Evolutionary conservation across 2,113 vertebrate species (phyloP).

Genomic region (Mormyrus iriodes): DNA sequence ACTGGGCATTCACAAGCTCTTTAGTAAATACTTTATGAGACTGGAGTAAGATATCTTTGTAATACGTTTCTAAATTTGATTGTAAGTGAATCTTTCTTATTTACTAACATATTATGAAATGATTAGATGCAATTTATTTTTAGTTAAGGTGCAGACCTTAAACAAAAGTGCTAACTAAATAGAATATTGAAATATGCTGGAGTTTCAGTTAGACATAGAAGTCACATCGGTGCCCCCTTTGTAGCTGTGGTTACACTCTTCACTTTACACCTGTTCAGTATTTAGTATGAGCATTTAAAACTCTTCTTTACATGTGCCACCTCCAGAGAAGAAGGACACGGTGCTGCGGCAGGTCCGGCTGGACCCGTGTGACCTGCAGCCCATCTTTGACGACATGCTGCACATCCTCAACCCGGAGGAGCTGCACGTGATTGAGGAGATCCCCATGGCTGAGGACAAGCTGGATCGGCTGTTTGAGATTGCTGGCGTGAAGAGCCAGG

Average conservation of each 20-base stretch:
- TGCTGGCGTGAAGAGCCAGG: constrained; percentile 91
- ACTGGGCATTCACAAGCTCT: background rate
- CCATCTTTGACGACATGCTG: constrained; percentile 95
- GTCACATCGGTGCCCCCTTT: background rate
- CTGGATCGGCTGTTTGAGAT: constrained; percentile 93
- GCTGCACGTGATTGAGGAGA: constrained; percentile 83
- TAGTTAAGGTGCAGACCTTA: background rate
- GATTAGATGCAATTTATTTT: too few relatives aligned
- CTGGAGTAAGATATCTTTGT: background rate
- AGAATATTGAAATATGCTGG: background rate
- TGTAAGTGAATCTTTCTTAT: background rate
- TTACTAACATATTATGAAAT: background rate
- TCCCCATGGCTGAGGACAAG: constrained; percentile 85
- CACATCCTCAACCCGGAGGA: constrained; percentile 93
- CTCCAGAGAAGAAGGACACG: constrained; percentile 94
- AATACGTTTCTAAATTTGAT: background rate
- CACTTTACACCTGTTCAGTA: background rate
- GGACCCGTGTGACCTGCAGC: constrained; percentile 93
- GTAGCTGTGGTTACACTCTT: background rate
- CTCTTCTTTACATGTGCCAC: background rate
- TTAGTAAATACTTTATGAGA: background rate
- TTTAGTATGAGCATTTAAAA: background rate
- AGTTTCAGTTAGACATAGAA: background rate
- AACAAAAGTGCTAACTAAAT: background rate
- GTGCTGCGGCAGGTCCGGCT: constrained; percentile 91